Evolutionary conservation across 2,797 vertebrate species (phyloP).

Genomic region (Atherinosoma microstoma): DNA sequence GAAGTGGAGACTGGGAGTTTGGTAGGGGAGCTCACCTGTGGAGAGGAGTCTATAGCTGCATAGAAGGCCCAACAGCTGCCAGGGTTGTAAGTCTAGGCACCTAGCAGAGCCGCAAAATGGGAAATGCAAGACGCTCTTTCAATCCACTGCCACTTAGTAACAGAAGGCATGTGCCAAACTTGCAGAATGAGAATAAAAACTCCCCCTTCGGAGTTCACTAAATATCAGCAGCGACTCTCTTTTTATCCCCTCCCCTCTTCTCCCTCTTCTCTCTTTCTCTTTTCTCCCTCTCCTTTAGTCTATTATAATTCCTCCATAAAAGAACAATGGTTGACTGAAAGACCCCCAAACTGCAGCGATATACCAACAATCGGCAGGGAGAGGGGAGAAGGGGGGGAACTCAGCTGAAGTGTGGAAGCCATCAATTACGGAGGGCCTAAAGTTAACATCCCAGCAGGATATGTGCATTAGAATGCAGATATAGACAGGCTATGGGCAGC

Average conservation of each 20-base stretch:
- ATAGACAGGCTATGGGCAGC: constrained; percentile 79
- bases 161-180: constrained; percentile 91
- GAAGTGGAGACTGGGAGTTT: constrained; percentile 81
- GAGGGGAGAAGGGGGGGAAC: constrained; percentile 62
- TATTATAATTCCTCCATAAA: constrained; percentile 84
- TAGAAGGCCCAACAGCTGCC: constrained; percentile 90
- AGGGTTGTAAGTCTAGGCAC: constrained; percentile 88
- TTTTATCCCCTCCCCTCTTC: constrained; percentile 60
- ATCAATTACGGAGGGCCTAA: constrained; percentile 85
- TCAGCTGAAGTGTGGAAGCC: constrained; percentile 87
- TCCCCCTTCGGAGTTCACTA: constrained; percentile 82
- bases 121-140: constrained; percentile 84
- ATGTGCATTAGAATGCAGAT: constrained; percentile 85
- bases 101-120: constrained; percentile 86
- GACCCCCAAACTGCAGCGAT: constrained; percentile 82
- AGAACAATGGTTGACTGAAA: constrained; percentile 82
- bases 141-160: constrained; percentile 89
- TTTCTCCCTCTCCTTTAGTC: constrained; percentile 74
- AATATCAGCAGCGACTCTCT: constrained; percentile 80
- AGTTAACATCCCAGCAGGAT: constrained; percentile 86
- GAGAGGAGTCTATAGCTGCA: constrained; percentile 86
- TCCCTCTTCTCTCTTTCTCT: constrained; percentile 56
- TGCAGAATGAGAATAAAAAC: constrained; percentile 86
- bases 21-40: constrained; percentile 87
- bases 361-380: constrained; percentile 82